Conservation (phyloP, 1,140 invertebrate genomes). For the Atopsyche davidsoni region DNA sequence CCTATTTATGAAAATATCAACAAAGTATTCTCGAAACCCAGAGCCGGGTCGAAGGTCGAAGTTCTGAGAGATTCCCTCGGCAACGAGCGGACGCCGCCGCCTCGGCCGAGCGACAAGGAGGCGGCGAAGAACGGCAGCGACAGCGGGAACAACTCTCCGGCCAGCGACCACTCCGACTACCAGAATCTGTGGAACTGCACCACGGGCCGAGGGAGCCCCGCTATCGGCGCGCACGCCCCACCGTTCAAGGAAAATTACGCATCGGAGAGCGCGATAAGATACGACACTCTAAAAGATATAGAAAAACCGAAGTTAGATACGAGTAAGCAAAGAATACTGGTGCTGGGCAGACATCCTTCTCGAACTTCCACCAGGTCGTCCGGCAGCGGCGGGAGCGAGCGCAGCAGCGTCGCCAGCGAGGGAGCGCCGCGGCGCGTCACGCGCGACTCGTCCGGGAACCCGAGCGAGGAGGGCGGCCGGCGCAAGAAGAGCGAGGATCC, state of each 20-base stretch:
- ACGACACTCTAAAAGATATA: conserved; percentile 25
- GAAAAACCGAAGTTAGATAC: conserved; percentile 16
- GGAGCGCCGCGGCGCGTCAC: conserved; percentile 33
- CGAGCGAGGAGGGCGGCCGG: conserved; percentile 34
- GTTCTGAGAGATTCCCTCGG: background rate
- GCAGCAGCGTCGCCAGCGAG: conserved; percentile 26
- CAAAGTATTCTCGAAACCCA: too few species aligned
- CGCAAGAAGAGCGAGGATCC: conserved; percentile 34
- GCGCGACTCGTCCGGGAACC: background rate
- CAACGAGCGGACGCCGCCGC: conserved; percentile 7
- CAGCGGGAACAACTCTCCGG: conserved; percentile 26
- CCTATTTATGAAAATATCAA: background rate
- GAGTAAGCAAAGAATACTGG: conserved; percentile 22
- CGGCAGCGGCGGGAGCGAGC: conserved; percentile 5
- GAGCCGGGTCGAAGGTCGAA: conserved; percentile 20
- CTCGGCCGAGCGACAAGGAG: conserved; percentile 7
- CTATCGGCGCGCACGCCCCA: conserved; percentile 1
- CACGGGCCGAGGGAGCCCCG: conserved; percentile 16
- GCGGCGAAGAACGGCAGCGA: conserved; percentile 14
- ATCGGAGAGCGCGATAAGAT: conserved; percentile 27
- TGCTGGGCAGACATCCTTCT: conserved; percentile 28
- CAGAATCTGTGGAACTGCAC: conserved; percentile 28
- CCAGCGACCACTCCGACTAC: conserved; percentile 25
- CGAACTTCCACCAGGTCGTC: conserved; percentile 33
- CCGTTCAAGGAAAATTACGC: conserved; percentile 26